Conservation (phyloP, 1,140 invertebrate species). For the Drosophila pectinifera region DNA sequence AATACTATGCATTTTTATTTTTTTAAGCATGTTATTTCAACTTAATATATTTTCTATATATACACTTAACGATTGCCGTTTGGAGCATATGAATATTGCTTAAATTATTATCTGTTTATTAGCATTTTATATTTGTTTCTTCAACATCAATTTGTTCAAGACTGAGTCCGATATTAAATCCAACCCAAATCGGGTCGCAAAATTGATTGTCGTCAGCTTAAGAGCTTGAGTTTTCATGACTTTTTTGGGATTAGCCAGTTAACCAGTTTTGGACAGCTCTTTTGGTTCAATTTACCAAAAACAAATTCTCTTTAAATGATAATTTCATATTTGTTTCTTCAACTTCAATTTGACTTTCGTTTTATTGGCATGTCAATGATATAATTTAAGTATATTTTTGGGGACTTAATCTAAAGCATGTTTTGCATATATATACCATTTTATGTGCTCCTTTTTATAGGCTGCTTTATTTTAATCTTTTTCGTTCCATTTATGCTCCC, state of each 20-base stretch:
- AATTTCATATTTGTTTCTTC: not conserved
- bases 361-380: conserved; percentile 5
- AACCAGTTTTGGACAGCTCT: conserved; percentile 4
- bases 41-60: no score
- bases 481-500: conserved; percentile 20
- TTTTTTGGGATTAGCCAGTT: conserved; percentile 29
- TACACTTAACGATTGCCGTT: no score
- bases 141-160: no score
- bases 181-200: conserved; percentile 16
- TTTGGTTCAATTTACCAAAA: not conserved
- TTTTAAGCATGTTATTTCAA: no score
- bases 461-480: conserved; percentile 40
- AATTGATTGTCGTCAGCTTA: conserved; percentile 28
- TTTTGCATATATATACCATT: conserved; percentile 3
- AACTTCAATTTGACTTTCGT: no score
- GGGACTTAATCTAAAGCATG: conserved; percentile 3
- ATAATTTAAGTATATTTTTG: not conserved
- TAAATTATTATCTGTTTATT: no score
- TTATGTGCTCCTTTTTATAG: conserved; percentile 21
- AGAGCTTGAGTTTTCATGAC: conserved; percentile 18
- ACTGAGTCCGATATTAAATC: no score
- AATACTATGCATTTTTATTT: no score
- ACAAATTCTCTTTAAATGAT: not conserved
- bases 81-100: no score
- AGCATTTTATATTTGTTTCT: no score